These are phyloP conservation scores for Pseudococcus viburni DNA, from an alignment of 2,888 invertebrate genomes.

Conservation along the genomic window DNA sequence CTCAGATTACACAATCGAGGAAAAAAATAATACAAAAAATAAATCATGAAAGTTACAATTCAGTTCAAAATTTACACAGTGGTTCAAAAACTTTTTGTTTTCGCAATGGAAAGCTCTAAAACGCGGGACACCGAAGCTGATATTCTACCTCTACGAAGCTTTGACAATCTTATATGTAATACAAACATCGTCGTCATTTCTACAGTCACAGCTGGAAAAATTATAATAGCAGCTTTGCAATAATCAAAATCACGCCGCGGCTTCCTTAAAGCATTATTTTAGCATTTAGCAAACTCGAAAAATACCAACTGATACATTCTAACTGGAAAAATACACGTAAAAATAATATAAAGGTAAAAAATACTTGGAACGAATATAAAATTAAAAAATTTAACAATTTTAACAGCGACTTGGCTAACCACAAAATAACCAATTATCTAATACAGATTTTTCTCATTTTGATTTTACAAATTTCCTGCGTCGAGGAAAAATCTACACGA, in stretches of 20 bases:
- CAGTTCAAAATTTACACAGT: background rate
- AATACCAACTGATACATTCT: background rate
- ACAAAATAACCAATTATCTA: constrained; percentile 9
- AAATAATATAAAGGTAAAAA: constrained; percentile 52
- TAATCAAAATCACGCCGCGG: no score
- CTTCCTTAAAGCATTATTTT: no score
- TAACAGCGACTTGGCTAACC: constrained; percentile 42
- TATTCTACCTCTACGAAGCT: background rate
- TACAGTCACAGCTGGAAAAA: no score
- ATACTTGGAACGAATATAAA: constrained; percentile 31
- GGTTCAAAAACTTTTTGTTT: background rate
- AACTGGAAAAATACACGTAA: constrained; percentile 5
- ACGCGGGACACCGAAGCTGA: background rate
- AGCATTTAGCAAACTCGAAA: background rate
- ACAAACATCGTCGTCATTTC: background rate
- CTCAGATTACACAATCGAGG: background rate
- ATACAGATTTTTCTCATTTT: background rate
- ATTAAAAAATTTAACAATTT: constrained; percentile 49
- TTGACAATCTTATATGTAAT: background rate
- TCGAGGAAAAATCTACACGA: background rate
- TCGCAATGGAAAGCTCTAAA: background rate
- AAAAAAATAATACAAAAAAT: background rate
- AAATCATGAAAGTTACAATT: constrained; percentile 42
- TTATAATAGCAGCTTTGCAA: no score
- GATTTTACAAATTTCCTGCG: background rate